Conservation (phyloP, 2,113 vertebrate genomes). For the Cariama cristata region DNA sequence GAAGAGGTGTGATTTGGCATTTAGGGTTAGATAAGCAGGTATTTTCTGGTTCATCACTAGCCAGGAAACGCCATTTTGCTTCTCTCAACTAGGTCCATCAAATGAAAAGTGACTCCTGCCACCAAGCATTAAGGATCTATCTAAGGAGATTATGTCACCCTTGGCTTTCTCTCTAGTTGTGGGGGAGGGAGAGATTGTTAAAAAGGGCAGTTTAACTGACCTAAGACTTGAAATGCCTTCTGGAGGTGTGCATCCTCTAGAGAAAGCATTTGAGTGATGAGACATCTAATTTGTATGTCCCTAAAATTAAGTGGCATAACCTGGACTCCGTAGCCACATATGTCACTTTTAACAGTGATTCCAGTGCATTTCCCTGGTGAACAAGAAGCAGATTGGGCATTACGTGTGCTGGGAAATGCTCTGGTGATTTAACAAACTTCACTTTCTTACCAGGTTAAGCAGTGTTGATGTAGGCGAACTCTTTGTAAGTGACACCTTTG, state of each 20-base stretch:
- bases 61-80: constrained; percentile 4
- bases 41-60: not conserved
- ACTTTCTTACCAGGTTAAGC: not conserved
- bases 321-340: not conserved
- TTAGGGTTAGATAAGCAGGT: constrained; percentile 24
- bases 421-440: not conserved
- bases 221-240: constrained; percentile 57
- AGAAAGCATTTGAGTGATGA: constrained; percentile 33
- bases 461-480: not conserved
- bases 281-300: not conserved
- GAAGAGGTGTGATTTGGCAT: constrained; percentile 39
- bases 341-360: not conserved
- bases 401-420: not conserved
- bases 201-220: constrained; percentile 54
- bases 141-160: constrained; percentile 36
- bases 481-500: not conserved
- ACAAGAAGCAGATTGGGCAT: not conserved
- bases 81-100: constrained; percentile 3
- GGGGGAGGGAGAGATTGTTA: constrained; percentile 26
- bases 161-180: constrained; percentile 18
- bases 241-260: not conserved
- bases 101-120: constrained; percentile 66
- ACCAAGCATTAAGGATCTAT: constrained; percentile 47
- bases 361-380: not conserved
- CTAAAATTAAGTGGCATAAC: not conserved